A percentile compares a stretch with the other conserved stretches of the same genome.
Evolutionary conservation across 2,113 vertebrate species (phyloP).

Genomic region (Thunnus thynnus): DNA sequence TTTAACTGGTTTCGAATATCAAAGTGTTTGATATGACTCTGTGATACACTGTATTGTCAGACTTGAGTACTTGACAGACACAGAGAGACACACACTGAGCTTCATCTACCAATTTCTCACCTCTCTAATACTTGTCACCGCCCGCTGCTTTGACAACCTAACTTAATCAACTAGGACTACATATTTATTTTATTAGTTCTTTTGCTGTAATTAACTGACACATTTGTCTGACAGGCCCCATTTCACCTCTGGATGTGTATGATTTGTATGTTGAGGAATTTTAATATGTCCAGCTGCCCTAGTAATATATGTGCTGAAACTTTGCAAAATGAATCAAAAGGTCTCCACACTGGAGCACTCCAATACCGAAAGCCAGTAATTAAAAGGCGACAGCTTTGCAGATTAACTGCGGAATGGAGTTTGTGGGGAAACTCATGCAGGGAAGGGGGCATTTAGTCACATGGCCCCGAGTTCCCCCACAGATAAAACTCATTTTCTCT

Average conservation of each 20-base stretch:
- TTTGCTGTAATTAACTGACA: slow-evolving; percentile 79
- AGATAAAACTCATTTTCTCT: slow-evolving; percentile 86
- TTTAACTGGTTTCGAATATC: slow-evolving; percentile 53
- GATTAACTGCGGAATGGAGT: slow-evolving; percentile 76
- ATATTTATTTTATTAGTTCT: slow-evolving; percentile 76
- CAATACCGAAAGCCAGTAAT: slow-evolving; percentile 80
- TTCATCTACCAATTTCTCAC: slow-evolving; percentile 76
- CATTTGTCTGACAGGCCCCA: slow-evolving; percentile 70
- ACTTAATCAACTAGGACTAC: slow-evolving; percentile 79
- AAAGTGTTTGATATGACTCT: slow-evolving; percentile 45
- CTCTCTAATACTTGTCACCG: slow-evolving; percentile 69
- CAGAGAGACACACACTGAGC: slow-evolving; percentile 65
- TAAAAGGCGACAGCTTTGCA: slow-evolving; percentile 84
- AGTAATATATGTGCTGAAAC: slow-evolving; percentile 56
- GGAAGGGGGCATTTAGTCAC: slow-evolving; percentile 82
- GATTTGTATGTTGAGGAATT: slow-evolving; percentile 34
- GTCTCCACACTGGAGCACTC: slow-evolving; percentile 64
- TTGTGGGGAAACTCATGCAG: slow-evolving; percentile 77
- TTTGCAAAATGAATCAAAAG: slow-evolving; percentile 71
- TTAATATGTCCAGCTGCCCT: slow-evolving; percentile 33
- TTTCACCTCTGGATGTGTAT: slow-evolving; percentile 69
- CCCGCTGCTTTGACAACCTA: slow-evolving; percentile 67
- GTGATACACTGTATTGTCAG: slow-evolving; percentile 36
- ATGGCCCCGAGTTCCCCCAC: slow-evolving; percentile 81
- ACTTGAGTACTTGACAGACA: slow-evolving; percentile 52